Conservation (phyloP, 2,113 vertebrate species). For the Girardinichthys multiradiatus region DNA sequence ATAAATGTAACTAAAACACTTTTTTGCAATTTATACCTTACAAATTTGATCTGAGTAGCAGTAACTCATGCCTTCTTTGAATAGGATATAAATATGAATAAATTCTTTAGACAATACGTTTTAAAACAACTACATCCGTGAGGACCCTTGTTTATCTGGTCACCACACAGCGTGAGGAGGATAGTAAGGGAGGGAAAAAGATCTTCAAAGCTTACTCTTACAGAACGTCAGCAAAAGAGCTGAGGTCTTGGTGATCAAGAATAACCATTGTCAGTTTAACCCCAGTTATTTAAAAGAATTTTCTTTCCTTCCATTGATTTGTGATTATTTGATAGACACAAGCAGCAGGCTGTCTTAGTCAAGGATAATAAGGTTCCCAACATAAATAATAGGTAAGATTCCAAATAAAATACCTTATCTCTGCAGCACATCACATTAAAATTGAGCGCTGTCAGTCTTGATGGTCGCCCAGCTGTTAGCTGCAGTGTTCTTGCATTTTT, state of each 20-base stretch:
- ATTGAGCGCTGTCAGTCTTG: conserved; percentile 21
- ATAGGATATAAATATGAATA: too few species aligned
- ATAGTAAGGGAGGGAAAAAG: not conserved
- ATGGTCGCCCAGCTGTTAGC: conserved; percentile 25
- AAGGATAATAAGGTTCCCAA: conserved; percentile 18
- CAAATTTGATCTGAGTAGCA: too few species aligned
- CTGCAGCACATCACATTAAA: conserved; percentile 36
- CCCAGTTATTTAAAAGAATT: too few species aligned
- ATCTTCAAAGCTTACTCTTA: too few species aligned
- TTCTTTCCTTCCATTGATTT: not conserved
- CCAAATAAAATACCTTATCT: conserved; percentile 13
- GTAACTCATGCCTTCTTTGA: too few species aligned
- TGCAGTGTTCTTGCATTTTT: conserved; percentile 9
- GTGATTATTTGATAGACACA: conserved; percentile 7
- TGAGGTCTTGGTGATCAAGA: too few species aligned
- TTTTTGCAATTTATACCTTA: too few species aligned
- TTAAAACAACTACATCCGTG: not conserved
- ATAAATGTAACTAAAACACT: too few species aligned
- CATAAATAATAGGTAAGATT: conserved; percentile 29
- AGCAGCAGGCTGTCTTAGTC: conserved; percentile 35
- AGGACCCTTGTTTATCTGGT: not conserved
- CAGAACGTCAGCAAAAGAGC: too few species aligned
- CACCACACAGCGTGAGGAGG: not conserved
- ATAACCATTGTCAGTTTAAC: too few species aligned
- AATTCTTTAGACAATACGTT: too few species aligned